These are phyloP conservation scores for Drosophila miranda DNA, from an alignment of 1,140 invertebrate species.

Conservation along the genomic window DNA sequence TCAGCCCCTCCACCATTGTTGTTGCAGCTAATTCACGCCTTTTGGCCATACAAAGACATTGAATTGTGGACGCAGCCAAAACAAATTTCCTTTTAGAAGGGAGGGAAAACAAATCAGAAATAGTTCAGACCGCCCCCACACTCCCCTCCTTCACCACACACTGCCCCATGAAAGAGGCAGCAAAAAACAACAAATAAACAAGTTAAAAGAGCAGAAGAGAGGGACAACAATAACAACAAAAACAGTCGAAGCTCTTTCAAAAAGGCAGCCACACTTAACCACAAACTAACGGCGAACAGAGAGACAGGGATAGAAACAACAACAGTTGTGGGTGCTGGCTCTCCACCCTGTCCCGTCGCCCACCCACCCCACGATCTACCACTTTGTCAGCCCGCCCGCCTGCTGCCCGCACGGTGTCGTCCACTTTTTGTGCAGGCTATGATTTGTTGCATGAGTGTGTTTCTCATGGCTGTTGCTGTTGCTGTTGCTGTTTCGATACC, in stretches of 20 bases:
- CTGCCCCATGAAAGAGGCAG: neutral
- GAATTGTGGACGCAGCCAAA: constrained; percentile 62
- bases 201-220: constrained; percentile 24
- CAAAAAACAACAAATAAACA: constrained; percentile 17
- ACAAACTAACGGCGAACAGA: constrained; percentile 11
- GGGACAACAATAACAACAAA: constrained; percentile 19
- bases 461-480: constrained; percentile 42
- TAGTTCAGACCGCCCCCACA: constrained; percentile 22
- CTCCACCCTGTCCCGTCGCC: neutral
- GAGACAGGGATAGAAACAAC: constrained; percentile 28
- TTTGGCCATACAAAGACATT: constrained; percentile 66
- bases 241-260: constrained; percentile 42
- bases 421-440: constrained; percentile 65
- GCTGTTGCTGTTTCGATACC: constrained; percentile 4
- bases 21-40: constrained; percentile 66
- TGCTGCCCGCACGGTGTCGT: constrained; percentile 9
- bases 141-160: constrained; percentile 4
- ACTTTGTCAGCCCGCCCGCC: neutral
- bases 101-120: constrained; percentile 22
- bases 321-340: constrained; percentile 28
- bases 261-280: constrained; percentile 46
- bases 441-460: constrained; percentile 65
- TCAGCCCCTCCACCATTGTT: constrained; percentile 11
- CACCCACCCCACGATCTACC: constrained; percentile 1
- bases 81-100: constrained; percentile 49